phyloP scores from a whole-genome alignment of 2,113 vertebrate species.

The Cyprinodon variegatus region DNA sequence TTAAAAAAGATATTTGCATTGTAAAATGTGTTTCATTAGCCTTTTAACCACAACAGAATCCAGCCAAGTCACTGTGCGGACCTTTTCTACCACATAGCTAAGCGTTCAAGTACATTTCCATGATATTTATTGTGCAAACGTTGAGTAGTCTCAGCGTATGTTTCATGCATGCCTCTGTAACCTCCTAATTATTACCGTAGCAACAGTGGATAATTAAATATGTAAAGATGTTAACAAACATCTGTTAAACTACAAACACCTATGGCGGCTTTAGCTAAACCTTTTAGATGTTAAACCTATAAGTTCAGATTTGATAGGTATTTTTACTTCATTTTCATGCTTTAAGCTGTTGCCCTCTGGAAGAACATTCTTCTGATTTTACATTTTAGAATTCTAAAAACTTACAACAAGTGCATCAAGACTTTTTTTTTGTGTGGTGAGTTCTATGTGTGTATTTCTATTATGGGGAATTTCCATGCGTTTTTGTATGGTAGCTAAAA shows the following conservation, averaged over 20 bases:
- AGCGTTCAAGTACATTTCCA: not conserved
- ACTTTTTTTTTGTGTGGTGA: not conserved
- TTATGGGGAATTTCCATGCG: conserved; percentile 13
- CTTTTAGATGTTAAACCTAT: too few relatives aligned
- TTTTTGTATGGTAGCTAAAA: not conserved
- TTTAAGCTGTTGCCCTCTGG: not conserved
- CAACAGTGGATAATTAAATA: not conserved
- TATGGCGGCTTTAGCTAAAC: not conserved
- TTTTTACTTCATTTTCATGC: not conserved
- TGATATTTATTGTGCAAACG: not conserved
- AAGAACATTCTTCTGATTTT: not conserved
- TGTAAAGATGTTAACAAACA: not conserved
- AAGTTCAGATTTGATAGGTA: too few relatives aligned
- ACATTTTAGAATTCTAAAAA: not conserved
- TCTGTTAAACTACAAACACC: not conserved
- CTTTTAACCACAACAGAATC: not conserved
- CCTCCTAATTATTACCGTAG: not conserved
- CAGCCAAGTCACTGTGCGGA: not conserved
- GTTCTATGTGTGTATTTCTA: not conserved
- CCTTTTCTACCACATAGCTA: not conserved
- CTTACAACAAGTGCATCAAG: not conserved
- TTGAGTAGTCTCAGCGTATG: not conserved
- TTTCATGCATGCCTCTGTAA: not conserved
- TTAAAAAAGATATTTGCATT: not conserved
- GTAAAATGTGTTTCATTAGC: not conserved